These are phyloP conservation scores for Furcifer pardalis DNA, from an alignment of 2,797 vertebrate species.

Conservation along the genomic window DNA sequence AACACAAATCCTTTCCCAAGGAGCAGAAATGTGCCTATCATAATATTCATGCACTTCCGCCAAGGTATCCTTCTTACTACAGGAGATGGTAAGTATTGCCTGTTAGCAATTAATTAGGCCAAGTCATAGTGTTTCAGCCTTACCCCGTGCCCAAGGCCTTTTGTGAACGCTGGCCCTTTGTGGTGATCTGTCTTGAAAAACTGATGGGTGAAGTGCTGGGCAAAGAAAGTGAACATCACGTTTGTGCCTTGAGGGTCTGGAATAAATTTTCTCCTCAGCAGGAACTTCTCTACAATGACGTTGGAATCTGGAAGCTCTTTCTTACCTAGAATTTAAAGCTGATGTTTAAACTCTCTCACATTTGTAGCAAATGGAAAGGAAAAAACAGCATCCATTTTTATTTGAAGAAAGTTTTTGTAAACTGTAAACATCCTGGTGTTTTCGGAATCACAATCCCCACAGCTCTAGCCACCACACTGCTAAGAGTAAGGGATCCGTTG, in stretches of 20 bases:
- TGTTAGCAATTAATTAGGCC: background rate
- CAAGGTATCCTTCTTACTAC: background rate
- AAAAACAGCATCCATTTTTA: background rate
- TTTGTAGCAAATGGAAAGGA: background rate
- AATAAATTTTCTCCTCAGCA: slow-evolving; percentile 89
- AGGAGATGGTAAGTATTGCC: fast-evolving
- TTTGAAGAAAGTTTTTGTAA: background rate
- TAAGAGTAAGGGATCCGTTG: too few species aligned
- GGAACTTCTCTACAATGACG: slow-evolving; percentile 87
- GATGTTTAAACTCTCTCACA: background rate
- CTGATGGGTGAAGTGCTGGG: slow-evolving; percentile 97
- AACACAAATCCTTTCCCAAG: fast-evolving
- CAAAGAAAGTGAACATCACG: slow-evolving; percentile 97
- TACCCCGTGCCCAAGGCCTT: slow-evolving; percentile 89
- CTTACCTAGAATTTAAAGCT: slow-evolving; percentile 80
- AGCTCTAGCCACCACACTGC: too few species aligned
- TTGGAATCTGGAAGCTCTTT: slow-evolving; percentile 90
- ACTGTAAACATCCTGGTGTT: too few species aligned
- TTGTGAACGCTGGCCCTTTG: slow-evolving; percentile 90
- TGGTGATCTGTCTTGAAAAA: slow-evolving; percentile 95
- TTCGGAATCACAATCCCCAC: too few species aligned
- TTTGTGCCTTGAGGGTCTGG: slow-evolving; percentile 94
- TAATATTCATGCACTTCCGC: background rate
- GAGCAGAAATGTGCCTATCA: background rate
- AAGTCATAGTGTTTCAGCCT: slow-evolving; percentile 42